Percentiles rank a stretch among this genome's conserved stretches.
These are phyloP conservation scores for Corticium candelabrum DNA, from an alignment of 37 sponge, comb jelly and placozoan genomes.

Conservation along the genomic window DNA sequence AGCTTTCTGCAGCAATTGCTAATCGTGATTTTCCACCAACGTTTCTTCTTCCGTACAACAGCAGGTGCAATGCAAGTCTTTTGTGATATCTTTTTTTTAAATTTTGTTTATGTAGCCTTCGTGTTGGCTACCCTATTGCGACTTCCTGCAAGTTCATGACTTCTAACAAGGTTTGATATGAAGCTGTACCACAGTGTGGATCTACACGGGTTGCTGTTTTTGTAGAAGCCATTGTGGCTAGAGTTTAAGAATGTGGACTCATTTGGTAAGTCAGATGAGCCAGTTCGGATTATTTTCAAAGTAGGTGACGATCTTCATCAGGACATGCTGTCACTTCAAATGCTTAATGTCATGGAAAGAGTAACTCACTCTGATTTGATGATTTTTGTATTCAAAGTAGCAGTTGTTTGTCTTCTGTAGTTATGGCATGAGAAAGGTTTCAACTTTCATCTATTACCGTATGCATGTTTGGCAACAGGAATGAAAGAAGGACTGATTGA, in stretches of 20 bases:
- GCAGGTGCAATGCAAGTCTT: no score
- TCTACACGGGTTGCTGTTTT: no score
- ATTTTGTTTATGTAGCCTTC: slow-evolving; percentile 24
- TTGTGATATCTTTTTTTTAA: no score
- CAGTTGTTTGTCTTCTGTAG: slow-evolving; percentile 18
- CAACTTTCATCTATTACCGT: slow-evolving; percentile 62
- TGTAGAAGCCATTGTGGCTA: slow-evolving; percentile 57
- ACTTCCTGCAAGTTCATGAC: slow-evolving; percentile 49
- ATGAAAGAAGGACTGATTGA: slow-evolving; percentile 76
- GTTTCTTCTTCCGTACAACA: slow-evolving; percentile 58
- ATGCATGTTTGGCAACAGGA: slow-evolving; percentile 78
- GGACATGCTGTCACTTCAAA: slow-evolving; percentile 57
- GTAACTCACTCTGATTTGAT: slow-evolving; percentile 16
- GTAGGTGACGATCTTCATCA: slow-evolving; percentile 63
- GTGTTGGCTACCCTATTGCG: slow-evolving; percentile 28
- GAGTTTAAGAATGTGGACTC: slow-evolving; percentile 34
- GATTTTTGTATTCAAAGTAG: neutral
- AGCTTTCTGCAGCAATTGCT: no score
- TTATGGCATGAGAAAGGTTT: slow-evolving; percentile 66
- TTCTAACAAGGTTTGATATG: slow-evolving; percentile 37
- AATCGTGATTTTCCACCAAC: slow-evolving; percentile 22
- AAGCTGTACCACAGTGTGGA: no score
- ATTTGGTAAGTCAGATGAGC: neutral
- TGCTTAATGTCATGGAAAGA: slow-evolving; percentile 51
- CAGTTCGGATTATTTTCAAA: slow-evolving; percentile 41